Conservation (phyloP, 1,140 invertebrate species). For the honey bee (Apis mellifera) region Amel_HAv3.1 CM009932.2:12575001-12575500, state of each 20-base stretch:
- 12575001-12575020: neutral
- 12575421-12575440: neutral
- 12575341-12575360: slow-evolving; percentile 30
- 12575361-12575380: slow-evolving; percentile 2
- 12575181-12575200: slow-evolving; percentile 72
- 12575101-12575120: slow-evolving; percentile 27
- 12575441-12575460: neutral
- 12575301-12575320: slow-evolving; percentile 7
- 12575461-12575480: slow-evolving; percentile 7
- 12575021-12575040: slow-evolving; percentile 46
- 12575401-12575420: slow-evolving; percentile 10
- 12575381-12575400: slow-evolving; percentile 12
- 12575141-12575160: slow-evolving; percentile 18
- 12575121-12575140: slow-evolving; percentile 36
- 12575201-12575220: slow-evolving; percentile 59
- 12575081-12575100: slow-evolving; percentile 71
- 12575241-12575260: slow-evolving; percentile 21
- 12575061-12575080: slow-evolving; percentile 62
- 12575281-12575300: slow-evolving; percentile 8
- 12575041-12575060: slow-evolving; percentile 47
- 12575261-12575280: slow-evolving; percentile 38
- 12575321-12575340: slow-evolving; percentile 45
- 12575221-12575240: slow-evolving; percentile 55
- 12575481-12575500: neutral
- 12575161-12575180: slow-evolving; percentile 66